A percentile compares a stretch with the other conserved stretches of the same genome.
phyloP scores from a whole-genome alignment of 1,140 invertebrate species.

The Chlorops oryzae region DNA sequence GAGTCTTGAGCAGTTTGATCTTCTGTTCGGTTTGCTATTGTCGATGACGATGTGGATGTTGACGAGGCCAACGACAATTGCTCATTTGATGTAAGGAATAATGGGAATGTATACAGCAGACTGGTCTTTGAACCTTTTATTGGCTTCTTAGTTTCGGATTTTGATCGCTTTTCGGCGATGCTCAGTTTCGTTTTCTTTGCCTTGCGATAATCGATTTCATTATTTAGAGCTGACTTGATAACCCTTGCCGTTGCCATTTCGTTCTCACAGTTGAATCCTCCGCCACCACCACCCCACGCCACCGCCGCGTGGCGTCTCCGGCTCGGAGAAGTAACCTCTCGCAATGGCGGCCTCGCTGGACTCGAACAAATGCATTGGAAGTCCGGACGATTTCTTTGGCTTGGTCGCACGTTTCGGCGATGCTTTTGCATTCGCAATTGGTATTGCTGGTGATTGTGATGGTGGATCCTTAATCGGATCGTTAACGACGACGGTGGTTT shows the following conservation, averaged over 20 bases:
- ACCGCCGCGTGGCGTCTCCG: conserved; percentile 25
- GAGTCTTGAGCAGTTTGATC: too few species aligned
- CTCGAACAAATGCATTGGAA: conserved; percentile 30
- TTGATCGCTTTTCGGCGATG: conserved; percentile 33
- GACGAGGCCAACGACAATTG: background rate
- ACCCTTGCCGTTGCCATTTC: background rate
- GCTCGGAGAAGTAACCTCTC: conserved; percentile 46
- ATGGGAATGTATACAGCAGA: too few species aligned
- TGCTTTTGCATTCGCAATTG: conserved; percentile 6
- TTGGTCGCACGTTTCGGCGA: background rate
- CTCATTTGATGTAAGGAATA: background rate
- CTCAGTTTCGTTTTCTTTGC: conserved; percentile 8
- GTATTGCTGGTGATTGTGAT: background rate
- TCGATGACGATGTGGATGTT: background rate
- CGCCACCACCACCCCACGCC: conserved; percentile 10
- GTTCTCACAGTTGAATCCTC: too few species aligned
- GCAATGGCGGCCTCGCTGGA: conserved; percentile 26
- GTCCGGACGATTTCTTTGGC: conserved; percentile 30
- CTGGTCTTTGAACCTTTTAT: too few species aligned
- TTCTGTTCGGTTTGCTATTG: background rate
- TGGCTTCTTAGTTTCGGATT: conserved; percentile 45
- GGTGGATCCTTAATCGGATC: background rate
- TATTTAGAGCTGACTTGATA: conserved; percentile 15
- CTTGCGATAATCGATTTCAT: conserved; percentile 15
- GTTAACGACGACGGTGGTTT: background rate